Conservation (phyloP, 2,888 invertebrate species). For the Lydus trimaculatus region DNA sequence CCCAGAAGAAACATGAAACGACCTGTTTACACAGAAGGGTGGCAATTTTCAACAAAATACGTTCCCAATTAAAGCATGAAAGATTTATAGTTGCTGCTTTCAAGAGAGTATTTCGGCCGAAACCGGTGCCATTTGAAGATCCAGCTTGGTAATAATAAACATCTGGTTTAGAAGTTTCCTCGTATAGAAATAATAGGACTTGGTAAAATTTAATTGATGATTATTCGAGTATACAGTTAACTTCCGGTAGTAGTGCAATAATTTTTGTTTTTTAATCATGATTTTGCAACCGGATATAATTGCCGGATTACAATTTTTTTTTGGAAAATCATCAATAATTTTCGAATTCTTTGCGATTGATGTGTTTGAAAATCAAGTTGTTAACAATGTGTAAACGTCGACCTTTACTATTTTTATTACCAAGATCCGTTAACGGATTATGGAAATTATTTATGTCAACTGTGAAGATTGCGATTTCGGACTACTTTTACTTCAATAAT, state of each 20-base stretch:
- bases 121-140: too few relatives aligned
- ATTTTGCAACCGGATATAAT: not conserved
- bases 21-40: not conserved
- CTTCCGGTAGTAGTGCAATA: not conserved
- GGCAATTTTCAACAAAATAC: not conserved
- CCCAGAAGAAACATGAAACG: not conserved
- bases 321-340: not conserved
- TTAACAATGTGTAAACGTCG: not conserved
- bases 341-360: not conserved
- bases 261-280: too few relatives aligned
- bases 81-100: not conserved
- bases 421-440: constrained; percentile 9
- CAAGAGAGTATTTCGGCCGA: too few relatives aligned
- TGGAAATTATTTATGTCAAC: constrained; percentile 7
- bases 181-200: too few relatives aligned
- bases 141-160: too few relatives aligned
- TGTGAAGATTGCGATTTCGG: not conserved
- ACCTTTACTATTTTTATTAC: not conserved
- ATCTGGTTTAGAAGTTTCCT: not conserved
- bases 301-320: not conserved
- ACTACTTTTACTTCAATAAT: not conserved
- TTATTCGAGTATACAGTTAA: not conserved
- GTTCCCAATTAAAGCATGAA: not conserved
- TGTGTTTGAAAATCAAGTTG: not conserved
- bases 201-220: not conserved